A percentile compares a stretch with the other conserved stretches of the same genome.
Evolutionary conservation across 30 jellyfish, hydroid and myxozoan species (phyloP).

Genomic region (Aurelia aurita): DNA sequence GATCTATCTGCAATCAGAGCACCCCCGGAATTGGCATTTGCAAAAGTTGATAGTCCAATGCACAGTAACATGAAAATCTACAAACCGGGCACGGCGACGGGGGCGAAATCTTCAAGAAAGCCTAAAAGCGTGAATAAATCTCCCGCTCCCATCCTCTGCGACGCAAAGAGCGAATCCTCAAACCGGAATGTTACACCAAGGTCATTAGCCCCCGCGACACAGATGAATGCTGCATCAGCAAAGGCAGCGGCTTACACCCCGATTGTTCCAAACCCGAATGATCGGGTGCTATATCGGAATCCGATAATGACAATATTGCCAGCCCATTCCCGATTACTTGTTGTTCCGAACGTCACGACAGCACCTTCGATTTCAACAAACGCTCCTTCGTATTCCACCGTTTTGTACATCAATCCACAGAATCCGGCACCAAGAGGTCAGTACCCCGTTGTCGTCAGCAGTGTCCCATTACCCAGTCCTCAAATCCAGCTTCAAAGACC

Average conservation of each 20-base stretch:
- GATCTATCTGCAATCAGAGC: slow-evolving; percentile 3
- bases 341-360: slow-evolving; percentile 29
- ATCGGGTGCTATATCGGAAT: slow-evolving; percentile 39
- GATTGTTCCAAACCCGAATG: slow-evolving; percentile 22
- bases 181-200: background rate
- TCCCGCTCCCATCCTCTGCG: background rate
- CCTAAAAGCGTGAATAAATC: background rate
- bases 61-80: slow-evolving; percentile 35
- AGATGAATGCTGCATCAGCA: background rate
- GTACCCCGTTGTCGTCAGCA: slow-evolving; percentile 14
- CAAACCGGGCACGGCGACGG: slow-evolving; percentile 69
- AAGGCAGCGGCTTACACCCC: slow-evolving; percentile 7
- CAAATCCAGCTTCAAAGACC: background rate
- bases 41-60: background rate
- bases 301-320: slow-evolving; percentile 62
- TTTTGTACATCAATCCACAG: slow-evolving; percentile 45
- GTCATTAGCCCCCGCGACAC: background rate
- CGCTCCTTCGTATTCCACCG: slow-evolving; percentile 36
- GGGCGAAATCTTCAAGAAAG: slow-evolving; percentile 21
- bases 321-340: slow-evolving; percentile 52
- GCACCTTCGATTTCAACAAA: slow-evolving; percentile 13
- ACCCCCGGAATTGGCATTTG: slow-evolving; percentile 23
- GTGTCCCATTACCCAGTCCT: background rate
- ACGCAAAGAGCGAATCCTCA: background rate
- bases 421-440: slow-evolving; percentile 21